Conservation (phyloP, 2,888 invertebrate species). For the Autographa gamma region DNA sequence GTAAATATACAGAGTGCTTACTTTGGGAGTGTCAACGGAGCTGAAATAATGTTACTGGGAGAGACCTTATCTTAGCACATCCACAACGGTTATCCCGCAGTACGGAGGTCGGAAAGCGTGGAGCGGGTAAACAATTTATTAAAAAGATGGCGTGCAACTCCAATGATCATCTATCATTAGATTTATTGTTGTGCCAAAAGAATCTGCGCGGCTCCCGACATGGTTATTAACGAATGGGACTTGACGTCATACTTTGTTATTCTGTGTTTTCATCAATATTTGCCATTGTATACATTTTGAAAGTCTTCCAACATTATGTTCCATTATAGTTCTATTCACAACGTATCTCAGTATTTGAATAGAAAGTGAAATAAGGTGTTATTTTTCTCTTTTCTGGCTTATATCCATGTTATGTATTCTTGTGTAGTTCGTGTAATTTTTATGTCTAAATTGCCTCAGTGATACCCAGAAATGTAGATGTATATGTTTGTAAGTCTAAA, state of each 20-base stretch:
- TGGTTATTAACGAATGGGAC: slow-evolving; percentile 56
- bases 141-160: slow-evolving; percentile 32
- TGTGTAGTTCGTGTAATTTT: slow-evolving; percentile 23
- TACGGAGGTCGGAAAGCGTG: slow-evolving; percentile 44
- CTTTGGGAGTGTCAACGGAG: slow-evolving; percentile 62
- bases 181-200: slow-evolving; percentile 56
- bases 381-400: background rate
- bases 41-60: slow-evolving; percentile 60
- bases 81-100: slow-evolving; percentile 31
- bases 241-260: slow-evolving; percentile 57
- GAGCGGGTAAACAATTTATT: slow-evolving; percentile 34
- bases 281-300: slow-evolving; percentile 40
- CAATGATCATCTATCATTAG: slow-evolving; percentile 57
- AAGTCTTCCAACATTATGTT: slow-evolving; percentile 37
- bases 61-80: slow-evolving; percentile 53
- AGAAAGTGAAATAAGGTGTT: slow-evolving; percentile 16
- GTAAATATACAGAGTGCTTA: slow-evolving; percentile 69
- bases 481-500: slow-evolving; percentile 24
- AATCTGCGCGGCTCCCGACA: slow-evolving; percentile 53
- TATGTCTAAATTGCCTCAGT: slow-evolving; percentile 42
- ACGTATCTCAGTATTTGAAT: slow-evolving; percentile 23
- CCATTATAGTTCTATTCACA: slow-evolving; percentile 22
- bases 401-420: background rate
- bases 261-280: slow-evolving; percentile 41
- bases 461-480: slow-evolving; percentile 35